Evolutionary conservation across 2,888 invertebrate species (phyloP), one percentile per base, ranked within the genome.

Genomic region (Carpatolechia fugitivella): DNA sequence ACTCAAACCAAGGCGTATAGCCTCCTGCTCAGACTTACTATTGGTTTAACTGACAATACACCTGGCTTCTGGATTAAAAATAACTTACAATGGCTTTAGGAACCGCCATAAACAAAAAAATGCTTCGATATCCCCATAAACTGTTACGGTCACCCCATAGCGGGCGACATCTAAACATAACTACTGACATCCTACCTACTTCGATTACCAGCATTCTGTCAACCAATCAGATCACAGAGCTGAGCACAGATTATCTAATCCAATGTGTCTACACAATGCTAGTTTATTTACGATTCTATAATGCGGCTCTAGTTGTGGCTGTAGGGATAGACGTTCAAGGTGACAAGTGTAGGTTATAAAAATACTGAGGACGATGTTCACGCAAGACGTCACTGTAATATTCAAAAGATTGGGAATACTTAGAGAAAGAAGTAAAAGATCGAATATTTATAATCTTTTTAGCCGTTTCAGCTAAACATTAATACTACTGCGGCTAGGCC

Each of bases 111-210:
- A 11, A 38, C n/a, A 40, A 36, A 20, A 44, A 2, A 44, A 24
- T 24, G 13, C 24, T 29, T 2, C n/a, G 6, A 20, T 44, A 10
- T 18, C 24, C n/a, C 29, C 44, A 11, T 44, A n/a, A 20, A 29
- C 24, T 38, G 16, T 24, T 20, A 24, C 29, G 24, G 24, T 4
- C 29, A 44, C 62, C 68, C 66, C 65, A 63, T 60, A 54, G 55
- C 40, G 5, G 52, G 58, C 57, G 63, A 51, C 56, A 52, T 56
- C 76, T 72, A 76, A 70, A 72, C 72, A 70, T 76, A 76, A 62
- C 61, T 31, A 35, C 54, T 55, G 57, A 66, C 75, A 72, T 76
- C 72, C 74, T 76, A 74, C 63, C 60, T 56, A 56, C 58, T 61
- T 59, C 62, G 64, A 64, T 61, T 56, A 64, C 59, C 50, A 56